Evolutionary conservation across 2,888 invertebrate genomes (phyloP).

Genomic region (Drosophila pseudotakahashii): DNA sequence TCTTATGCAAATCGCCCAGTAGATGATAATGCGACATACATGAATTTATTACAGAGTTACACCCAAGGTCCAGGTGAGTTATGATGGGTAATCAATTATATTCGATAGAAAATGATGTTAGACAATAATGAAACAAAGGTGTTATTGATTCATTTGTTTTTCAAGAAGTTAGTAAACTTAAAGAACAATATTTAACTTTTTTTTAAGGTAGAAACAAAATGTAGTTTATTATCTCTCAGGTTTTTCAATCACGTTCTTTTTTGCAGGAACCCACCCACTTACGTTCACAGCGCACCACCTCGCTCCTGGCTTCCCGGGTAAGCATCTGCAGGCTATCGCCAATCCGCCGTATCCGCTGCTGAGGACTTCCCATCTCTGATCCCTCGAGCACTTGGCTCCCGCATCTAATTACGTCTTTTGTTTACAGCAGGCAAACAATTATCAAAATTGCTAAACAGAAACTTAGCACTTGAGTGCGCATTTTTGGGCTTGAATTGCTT

Average conservation of each 20-base stretch:
- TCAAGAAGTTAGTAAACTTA: not conserved
- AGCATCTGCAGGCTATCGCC: slow-evolving; percentile 79
- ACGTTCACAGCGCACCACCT: slow-evolving; percentile 75
- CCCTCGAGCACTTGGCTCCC: slow-evolving; percentile 25
- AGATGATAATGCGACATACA: slow-evolving; percentile 32
- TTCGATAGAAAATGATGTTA: slow-evolving; percentile 1
- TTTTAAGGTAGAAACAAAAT: not conserved
- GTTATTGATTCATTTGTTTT: not conserved
- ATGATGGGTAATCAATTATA: slow-evolving; percentile 56
- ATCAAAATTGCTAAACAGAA: slow-evolving; percentile 80
- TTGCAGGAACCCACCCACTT: slow-evolving; percentile 42
- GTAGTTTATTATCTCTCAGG: not conserved
- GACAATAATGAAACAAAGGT: not conserved
- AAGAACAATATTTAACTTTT: not conserved
- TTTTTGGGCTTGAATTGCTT: slow-evolving; percentile 37
- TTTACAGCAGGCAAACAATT: slow-evolving; percentile 73
- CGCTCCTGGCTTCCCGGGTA: slow-evolving; percentile 70
- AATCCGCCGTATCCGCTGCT: slow-evolving; percentile 61
- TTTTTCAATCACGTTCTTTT: too few species aligned
- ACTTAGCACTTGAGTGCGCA: slow-evolving; percentile 78
- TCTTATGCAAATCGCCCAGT: slow-evolving; percentile 64
- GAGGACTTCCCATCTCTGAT: slow-evolving; percentile 49
- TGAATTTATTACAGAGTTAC: slow-evolving; percentile 61
- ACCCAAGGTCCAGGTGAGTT: slow-evolving; percentile 20
- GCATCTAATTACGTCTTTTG: slow-evolving; percentile 35